Base-by-base conservation (phyloP, 2,888 invertebrate genomes). In the Acleris laterana region DNA sequence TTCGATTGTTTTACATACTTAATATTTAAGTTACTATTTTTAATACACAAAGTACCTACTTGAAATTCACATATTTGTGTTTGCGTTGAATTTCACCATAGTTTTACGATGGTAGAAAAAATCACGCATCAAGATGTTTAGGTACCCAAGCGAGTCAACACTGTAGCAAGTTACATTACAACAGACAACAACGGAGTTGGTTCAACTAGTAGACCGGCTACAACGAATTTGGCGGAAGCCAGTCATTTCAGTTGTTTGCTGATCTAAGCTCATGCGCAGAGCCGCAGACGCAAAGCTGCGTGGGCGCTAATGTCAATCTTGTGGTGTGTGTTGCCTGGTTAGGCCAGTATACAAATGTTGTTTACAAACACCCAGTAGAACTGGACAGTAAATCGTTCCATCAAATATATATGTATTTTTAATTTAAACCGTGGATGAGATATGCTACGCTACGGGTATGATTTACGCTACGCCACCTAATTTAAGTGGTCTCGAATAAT, bases 221-320 rank as follows among this genome's bases (percentile, higher is more conserved):
- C 55, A 48, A 32, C 32, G 6, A 38, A 56, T 13, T 78, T 79
- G 78, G 80, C 82, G 90, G 90, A 91, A 86, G 89, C 84, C 74
- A 74, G 38, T 38, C 38, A 38, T 0, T 6, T 25, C 25, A 25
- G 85, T 80, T 89, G 87, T 91, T 90, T 89, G 80, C 82, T 82
- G 81, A 82, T 80, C 79, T 79, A 81, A 81, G 72, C 90, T 89
- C 86, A 89, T 60, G 56, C 56, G 28, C 59, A 17, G 46, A 89
- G 56, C 51, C 56, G 28, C 59, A 17, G 46, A 38, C 38, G 50
- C 62, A 61, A 42, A 88, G 83, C 85, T 58, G 71, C 69, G 88
- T 87, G 79, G 84, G 87, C 78, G 85, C 77, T 65, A 58, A 67
- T 62, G 69, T 69, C 68, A 73, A 56, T 50, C 62, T 42, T 48